phyloP scores from a whole-genome alignment of 1,140 invertebrate species.

The Lutraria rhynchaena region DNA sequence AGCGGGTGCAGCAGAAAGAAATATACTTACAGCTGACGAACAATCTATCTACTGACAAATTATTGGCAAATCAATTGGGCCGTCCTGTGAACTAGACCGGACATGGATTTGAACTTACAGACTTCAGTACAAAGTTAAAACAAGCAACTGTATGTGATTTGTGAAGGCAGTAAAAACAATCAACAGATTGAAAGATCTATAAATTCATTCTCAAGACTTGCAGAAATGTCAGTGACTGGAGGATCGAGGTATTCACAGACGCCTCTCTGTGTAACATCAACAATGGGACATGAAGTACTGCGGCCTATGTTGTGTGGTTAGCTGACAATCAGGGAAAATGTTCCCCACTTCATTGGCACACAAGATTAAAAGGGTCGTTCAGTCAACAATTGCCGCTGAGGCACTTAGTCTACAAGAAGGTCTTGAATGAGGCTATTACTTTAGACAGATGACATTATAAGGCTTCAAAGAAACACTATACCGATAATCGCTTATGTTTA shows the following conservation, averaged over 20 bases:
- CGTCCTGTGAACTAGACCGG: constrained; percentile 53
- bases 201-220: constrained; percentile 11
- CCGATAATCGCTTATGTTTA: constrained; percentile 59
- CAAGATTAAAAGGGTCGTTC: constrained; percentile 52
- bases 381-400: constrained; percentile 55
- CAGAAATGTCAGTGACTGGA: constrained; percentile 28
- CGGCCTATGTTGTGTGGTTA: constrained; percentile 46
- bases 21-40: constrained; percentile 29
- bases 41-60: constrained; percentile 30
- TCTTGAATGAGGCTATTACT: constrained; percentile 50
- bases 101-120: constrained; percentile 59
- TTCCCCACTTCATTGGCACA: constrained; percentile 48
- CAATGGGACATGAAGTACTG: constrained; percentile 51
- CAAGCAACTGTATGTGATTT: constrained; percentile 45
- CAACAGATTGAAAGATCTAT: constrained; percentile 46
- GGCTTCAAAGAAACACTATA: too few species aligned
- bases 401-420: constrained; percentile 38
- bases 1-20: constrained; percentile 27
- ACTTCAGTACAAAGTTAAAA: constrained; percentile 57
- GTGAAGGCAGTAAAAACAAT: constrained; percentile 25
- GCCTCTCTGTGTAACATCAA: constrained; percentile 54
- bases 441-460: constrained; percentile 22
- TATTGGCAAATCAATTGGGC: constrained; percentile 59
- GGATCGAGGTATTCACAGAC: constrained; percentile 51
- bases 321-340: constrained; percentile 33